Evolutionary conservation across 2,888 invertebrate species (phyloP).

Genomic region (Chydorus sphaericus): DNA sequence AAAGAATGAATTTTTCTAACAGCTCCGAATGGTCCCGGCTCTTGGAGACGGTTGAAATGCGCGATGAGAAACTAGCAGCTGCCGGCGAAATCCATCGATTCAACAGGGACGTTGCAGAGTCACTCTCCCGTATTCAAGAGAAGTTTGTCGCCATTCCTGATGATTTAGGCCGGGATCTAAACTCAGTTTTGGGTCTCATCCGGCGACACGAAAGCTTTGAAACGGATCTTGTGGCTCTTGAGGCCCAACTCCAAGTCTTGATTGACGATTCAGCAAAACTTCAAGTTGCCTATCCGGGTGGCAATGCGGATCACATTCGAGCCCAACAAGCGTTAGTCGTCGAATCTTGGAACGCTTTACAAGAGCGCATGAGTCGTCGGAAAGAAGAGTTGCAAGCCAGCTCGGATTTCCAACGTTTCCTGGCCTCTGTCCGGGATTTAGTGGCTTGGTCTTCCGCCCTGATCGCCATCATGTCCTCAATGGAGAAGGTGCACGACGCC

Average conservation of each 20-base stretch:
- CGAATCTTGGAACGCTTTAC: slow-evolving; percentile 72
- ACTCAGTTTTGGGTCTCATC: slow-evolving; percentile 65
- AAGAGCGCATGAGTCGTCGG: slow-evolving; percentile 64
- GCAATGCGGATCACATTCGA: slow-evolving; percentile 76
- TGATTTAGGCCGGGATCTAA: slow-evolving; percentile 64
- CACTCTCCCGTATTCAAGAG: slow-evolving; percentile 74
- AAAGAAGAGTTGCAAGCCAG: slow-evolving; percentile 70
- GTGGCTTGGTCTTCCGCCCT: slow-evolving; percentile 74
- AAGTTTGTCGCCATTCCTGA: slow-evolving; percentile 72
- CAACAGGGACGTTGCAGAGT: slow-evolving; percentile 88
- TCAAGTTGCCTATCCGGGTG: slow-evolving; percentile 75
- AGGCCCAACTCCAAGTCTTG: slow-evolving; percentile 76
- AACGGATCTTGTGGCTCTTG: slow-evolving; percentile 80
- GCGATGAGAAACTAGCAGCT: slow-evolving; percentile 74
- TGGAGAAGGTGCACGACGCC: slow-evolving; percentile 67
- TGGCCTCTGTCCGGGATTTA: slow-evolving; percentile 70
- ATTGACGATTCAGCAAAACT: slow-evolving; percentile 84
- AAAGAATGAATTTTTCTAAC: no score
- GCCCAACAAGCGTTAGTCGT: slow-evolving; percentile 73
- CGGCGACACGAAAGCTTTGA: slow-evolving; percentile 84
- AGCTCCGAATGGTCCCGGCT: slow-evolving; percentile 77
- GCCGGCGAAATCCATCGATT: slow-evolving; percentile 95
- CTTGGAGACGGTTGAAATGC: slow-evolving; percentile 66
- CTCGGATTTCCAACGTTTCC: slow-evolving; percentile 74
- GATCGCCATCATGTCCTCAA: slow-evolving; percentile 57